Evolutionary conservation across 2,797 vertebrate genomes (phyloP).

Genomic region (Lagorchestes hirsutus): DNA sequence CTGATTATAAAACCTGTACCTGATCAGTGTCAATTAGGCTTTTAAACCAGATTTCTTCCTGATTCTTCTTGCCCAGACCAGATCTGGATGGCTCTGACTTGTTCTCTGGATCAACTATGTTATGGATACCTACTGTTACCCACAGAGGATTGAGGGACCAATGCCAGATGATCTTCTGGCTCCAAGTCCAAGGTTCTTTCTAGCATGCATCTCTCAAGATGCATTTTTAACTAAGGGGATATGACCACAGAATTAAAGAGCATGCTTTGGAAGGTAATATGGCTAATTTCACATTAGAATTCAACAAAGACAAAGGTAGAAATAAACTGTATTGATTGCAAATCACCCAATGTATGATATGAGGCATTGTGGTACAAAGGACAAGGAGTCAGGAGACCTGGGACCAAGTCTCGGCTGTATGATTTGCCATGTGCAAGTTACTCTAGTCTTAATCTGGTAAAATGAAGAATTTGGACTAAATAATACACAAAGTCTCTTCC

Average conservation of each 20-base stretch:
- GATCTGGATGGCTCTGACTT: not conserved
- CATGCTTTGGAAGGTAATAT: not conserved
- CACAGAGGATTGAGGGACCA: not conserved
- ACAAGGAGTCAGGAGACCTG: not conserved
- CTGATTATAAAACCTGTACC: not conserved
- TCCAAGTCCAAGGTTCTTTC: not conserved
- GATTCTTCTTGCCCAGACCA: not conserved
- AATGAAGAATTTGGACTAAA: not conserved
- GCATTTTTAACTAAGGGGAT: not conserved
- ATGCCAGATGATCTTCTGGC: not conserved
- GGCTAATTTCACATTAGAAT: slow-evolving; percentile 45
- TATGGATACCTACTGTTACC: not conserved
- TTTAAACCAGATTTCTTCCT: not conserved
- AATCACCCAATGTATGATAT: not conserved
- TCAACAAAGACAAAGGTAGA: not conserved
- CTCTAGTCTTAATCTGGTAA: not conserved
- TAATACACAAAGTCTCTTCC: not conserved
- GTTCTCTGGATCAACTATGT: not conserved
- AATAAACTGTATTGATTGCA: slow-evolving; percentile 5
- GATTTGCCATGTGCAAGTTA: not conserved
- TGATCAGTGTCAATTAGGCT: not conserved
- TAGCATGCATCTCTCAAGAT: not conserved
- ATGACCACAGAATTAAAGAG: slow-evolving; percentile 12
- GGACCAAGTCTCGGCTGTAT: not conserved
- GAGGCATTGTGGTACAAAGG: not conserved